Conservation (phyloP, 2,113 vertebrate species). For the Urocynchramus pylzowi region DNA sequence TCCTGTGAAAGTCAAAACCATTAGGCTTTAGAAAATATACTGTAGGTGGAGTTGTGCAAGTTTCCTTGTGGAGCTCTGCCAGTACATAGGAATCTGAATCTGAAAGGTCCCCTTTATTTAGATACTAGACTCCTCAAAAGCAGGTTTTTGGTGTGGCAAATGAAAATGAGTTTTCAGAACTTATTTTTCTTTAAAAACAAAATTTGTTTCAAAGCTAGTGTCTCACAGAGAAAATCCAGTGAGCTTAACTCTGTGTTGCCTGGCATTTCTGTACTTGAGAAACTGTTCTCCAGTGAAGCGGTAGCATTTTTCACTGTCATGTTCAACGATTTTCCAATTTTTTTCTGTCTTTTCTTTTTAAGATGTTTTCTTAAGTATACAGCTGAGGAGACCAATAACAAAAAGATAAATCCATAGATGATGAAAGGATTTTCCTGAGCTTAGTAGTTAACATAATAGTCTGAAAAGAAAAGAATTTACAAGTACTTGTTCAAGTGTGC, state of each 20-base stretch:
- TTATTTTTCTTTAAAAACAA: not conserved
- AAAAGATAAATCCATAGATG: slow-evolving; percentile 49
- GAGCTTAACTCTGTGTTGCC: slow-evolving; percentile 44
- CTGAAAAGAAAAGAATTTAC: slow-evolving; percentile 62
- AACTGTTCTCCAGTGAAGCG: not conserved
- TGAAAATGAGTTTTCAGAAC: slow-evolving; percentile 13
- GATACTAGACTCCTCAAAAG: not conserved
- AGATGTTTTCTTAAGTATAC: slow-evolving; percentile 48
- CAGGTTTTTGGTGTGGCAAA: not conserved
- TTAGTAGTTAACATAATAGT: slow-evolving; percentile 62
- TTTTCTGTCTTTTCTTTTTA: slow-evolving; percentile 46
- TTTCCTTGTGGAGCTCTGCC: slow-evolving; percentile 8
- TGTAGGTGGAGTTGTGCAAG: not conserved
- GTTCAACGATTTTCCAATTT: slow-evolving; percentile 18
- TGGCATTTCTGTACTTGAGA: not conserved
- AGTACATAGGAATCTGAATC: not conserved
- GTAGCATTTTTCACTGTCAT: not conserved
- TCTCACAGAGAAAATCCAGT: slow-evolving; percentile 32
- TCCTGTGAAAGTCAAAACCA: slow-evolving; percentile 26
- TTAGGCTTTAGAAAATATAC: not conserved
- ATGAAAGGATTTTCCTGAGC: slow-evolving; percentile 61
- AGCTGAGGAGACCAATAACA: slow-evolving; percentile 37
- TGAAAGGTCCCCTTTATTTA: not conserved
- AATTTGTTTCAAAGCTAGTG: slow-evolving; percentile 8
- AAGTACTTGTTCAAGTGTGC: slow-evolving; percentile 49